Evolutionary conservation across 2,797 vertebrate species (phyloP).

Genomic region (Pteronotus mesoamericanus): DNA sequence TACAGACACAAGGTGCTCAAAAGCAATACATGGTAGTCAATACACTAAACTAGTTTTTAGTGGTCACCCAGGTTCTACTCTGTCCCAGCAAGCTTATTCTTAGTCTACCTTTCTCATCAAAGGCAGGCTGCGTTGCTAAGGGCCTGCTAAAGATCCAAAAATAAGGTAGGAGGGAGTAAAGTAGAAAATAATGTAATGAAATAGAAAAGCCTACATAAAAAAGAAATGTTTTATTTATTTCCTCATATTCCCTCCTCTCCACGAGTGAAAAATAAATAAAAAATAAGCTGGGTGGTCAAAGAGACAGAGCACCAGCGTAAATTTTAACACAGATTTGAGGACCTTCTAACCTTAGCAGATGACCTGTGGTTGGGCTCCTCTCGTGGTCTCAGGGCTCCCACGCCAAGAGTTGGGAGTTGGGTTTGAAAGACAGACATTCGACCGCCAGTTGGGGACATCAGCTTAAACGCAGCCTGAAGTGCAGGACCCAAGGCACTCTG

Average conservation of each 20-base stretch:
- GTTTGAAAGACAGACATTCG: constrained; percentile 96
- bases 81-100: not conserved
- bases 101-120: not conserved
- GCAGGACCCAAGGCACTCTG: constrained; percentile 95
- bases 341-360: constrained; percentile 88
- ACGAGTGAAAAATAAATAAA: constrained; percentile 17
- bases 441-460: constrained; percentile 95
- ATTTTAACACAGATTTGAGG: not conserved
- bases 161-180: not conserved
- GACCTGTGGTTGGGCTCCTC: constrained; percentile 94
- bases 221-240: constrained; percentile 29
- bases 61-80: not conserved
- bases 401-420: constrained; percentile 92
- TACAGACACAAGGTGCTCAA: not conserved
- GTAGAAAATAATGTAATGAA: constrained; percentile 1
- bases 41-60: not conserved
- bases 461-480: constrained; percentile 94
- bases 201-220: not conserved
- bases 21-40: not conserved
- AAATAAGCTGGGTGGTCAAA: constrained; percentile 12
- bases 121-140: not conserved
- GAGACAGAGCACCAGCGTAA: not conserved
- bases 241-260: not conserved
- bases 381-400: constrained; percentile 91
- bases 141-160: not conserved